phyloP scores from a whole-genome alignment of 2,797 vertebrate genomes.

The Bufotes viridis region DNA sequence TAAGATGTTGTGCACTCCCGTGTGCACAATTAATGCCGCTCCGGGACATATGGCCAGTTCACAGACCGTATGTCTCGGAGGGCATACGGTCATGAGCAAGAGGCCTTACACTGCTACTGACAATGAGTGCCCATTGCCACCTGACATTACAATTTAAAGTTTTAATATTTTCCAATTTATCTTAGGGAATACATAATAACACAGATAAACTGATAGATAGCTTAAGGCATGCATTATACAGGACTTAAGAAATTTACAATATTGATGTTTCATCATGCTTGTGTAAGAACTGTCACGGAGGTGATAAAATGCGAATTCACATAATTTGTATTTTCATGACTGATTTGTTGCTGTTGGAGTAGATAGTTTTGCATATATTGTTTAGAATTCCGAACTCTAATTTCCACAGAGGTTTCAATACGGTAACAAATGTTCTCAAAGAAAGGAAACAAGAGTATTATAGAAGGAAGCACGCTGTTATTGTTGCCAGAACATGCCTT shows the following conservation, averaged over 20 bases:
- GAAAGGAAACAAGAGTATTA: constrained; percentile 57
- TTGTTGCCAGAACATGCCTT: constrained; percentile 56
- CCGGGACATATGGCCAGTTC: too few relatives aligned
- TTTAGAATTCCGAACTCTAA: constrained; percentile 53
- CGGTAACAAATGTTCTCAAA: constrained; percentile 57
- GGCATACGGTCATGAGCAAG: too few relatives aligned
- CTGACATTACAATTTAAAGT: too few relatives aligned
- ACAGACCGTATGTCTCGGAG: too few relatives aligned
- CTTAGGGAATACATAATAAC: too few relatives aligned
- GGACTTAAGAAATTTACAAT: neutral
- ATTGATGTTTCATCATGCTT: constrained; percentile 28
- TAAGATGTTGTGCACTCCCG: too few relatives aligned
- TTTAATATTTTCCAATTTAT: too few relatives aligned
- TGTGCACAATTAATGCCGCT: too few relatives aligned
- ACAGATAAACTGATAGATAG: neutral
- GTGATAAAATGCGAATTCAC: constrained; percentile 36
- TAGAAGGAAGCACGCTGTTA: constrained; percentile 49
- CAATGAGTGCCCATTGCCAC: too few relatives aligned
- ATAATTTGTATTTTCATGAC: constrained; percentile 53
- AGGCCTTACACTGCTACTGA: too few relatives aligned
- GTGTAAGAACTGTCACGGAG: constrained; percentile 24
- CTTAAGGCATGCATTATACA: neutral
- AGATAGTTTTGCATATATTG: constrained; percentile 52
- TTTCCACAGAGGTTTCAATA: constrained; percentile 55
- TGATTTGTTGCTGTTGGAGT: constrained; percentile 49